These are phyloP conservation scores for Dinoponera quadriceps DNA, from an alignment of 1,140 invertebrate species.

Conservation along the genomic window DNA sequence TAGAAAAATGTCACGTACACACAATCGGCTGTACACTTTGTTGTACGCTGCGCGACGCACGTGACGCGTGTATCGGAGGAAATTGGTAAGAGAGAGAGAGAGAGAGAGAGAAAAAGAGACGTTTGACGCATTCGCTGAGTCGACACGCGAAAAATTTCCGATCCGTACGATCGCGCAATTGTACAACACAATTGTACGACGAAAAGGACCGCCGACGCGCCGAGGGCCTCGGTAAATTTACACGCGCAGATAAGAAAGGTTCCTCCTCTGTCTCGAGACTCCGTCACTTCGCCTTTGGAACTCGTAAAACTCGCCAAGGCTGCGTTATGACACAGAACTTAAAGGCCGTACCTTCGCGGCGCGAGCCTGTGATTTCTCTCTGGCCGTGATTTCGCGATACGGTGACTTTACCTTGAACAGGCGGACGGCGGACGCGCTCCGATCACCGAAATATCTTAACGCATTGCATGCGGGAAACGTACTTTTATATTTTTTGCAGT, in stretches of 20 bases:
- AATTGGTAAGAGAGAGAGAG: neutral
- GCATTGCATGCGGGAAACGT: too few relatives aligned
- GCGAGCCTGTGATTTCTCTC: neutral
- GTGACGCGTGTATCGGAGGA: neutral
- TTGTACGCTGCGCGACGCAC: neutral
- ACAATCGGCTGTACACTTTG: neutral
- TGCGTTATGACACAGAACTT: constrained; percentile 22
- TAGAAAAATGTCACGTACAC: constrained; percentile 39
- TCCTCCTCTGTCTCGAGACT: neutral
- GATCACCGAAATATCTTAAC: neutral
- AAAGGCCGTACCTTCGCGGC: constrained; percentile 9
- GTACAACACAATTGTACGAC: neutral
- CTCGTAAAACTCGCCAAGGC: constrained; percentile 39
- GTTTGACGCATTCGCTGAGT: neutral
- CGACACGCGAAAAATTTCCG: neutral
- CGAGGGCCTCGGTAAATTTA: constrained; percentile 52
- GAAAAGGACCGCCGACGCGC: neutral
- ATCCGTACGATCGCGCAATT: neutral
- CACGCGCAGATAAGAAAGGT: constrained; percentile 37
- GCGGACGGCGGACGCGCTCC: neutral
- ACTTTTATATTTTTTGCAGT: too few relatives aligned
- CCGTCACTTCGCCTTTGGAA: constrained; percentile 11
- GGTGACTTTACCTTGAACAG: constrained; percentile 16
- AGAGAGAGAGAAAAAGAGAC: too few relatives aligned
- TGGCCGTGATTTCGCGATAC: neutral